These are phyloP conservation scores for Hoplias malabaricus DNA, from an alignment of 2,113 vertebrate genomes.

Conservation along the genomic window DNA sequence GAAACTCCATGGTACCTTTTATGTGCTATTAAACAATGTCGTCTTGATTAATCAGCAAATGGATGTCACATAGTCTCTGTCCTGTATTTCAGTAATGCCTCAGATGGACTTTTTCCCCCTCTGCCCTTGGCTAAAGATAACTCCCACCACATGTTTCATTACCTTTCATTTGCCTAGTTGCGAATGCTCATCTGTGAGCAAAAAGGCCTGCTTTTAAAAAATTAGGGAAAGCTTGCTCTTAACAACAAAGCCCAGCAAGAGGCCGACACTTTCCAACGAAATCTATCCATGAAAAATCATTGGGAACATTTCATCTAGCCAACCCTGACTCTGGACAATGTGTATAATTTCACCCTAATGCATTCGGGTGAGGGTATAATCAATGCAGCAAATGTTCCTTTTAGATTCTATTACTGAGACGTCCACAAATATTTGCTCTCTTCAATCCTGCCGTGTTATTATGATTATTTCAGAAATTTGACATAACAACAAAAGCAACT, in stretches of 20 bases:
- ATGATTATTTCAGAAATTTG: not conserved
- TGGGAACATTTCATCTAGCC: not conserved
- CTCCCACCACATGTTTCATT: constrained; percentile 49
- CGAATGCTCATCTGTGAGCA: constrained; percentile 20
- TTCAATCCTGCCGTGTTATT: not conserved
- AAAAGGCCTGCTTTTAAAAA: constrained; percentile 43
- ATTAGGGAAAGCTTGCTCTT: constrained; percentile 39
- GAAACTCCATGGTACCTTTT: constrained; percentile 40
- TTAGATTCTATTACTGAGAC: not conserved
- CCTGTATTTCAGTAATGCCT: constrained; percentile 48
- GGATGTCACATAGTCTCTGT: constrained; percentile 40
- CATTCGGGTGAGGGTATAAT: not conserved
- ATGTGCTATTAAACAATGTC: constrained; percentile 51
- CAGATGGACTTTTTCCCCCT: not conserved
- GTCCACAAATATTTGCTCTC: not conserved
- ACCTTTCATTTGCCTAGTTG: constrained; percentile 50
- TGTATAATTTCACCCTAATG: not conserved
- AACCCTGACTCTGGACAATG: not conserved
- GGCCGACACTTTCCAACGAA: not conserved
- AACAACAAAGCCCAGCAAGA: constrained; percentile 3
- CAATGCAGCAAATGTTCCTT: not conserved
- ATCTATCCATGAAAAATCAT: not conserved
- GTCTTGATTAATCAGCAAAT: constrained; percentile 58
- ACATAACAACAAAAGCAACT: constrained; percentile 1
- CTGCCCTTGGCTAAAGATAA: constrained; percentile 13